Evolutionary conservation across 2,888 invertebrate genomes (phyloP).

Genomic region (Amiota minor): DNA sequence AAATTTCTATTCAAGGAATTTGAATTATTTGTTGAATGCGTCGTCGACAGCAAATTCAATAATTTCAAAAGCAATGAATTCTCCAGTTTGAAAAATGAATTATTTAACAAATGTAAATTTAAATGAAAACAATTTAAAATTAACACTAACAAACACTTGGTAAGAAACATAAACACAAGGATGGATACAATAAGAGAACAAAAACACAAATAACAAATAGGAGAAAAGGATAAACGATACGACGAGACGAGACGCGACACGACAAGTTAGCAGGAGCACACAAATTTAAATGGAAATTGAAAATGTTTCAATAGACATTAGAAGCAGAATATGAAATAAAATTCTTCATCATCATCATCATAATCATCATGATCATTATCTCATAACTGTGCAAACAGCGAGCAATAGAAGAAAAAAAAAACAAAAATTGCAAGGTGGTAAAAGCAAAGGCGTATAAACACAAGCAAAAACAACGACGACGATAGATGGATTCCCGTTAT

Average conservation of each 20-base stretch:
- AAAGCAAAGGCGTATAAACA: no score
- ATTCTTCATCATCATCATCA: no score
- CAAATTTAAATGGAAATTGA: neutral
- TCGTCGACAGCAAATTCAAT: conserved; percentile 56
- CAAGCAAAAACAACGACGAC: no score
- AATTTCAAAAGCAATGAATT: conserved; percentile 62
- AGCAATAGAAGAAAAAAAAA: no score
- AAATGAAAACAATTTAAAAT: conserved; percentile 30
- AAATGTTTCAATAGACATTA: no score
- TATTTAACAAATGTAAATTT: conserved; percentile 30
- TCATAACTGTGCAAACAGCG: no score
- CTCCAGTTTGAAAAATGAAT: conserved; percentile 57
- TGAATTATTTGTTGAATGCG: conserved; percentile 7
- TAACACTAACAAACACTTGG: conserved; percentile 24
- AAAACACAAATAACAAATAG: conserved; percentile 46
- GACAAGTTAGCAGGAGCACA: neutral
- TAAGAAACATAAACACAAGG: conserved; percentile 22
- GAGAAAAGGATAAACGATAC: neutral
- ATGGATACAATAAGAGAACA: conserved; percentile 37
- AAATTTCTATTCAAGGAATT: conserved; percentile 50
- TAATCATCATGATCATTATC: no score
- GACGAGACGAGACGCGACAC: no score
- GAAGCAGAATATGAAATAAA: no score
- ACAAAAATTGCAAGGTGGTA: no score
- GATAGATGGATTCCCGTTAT: no score